These are phyloP conservation scores for Pleuronectes platessa DNA, from an alignment of 2,113 vertebrate genomes.

Conservation along the genomic window DNA sequence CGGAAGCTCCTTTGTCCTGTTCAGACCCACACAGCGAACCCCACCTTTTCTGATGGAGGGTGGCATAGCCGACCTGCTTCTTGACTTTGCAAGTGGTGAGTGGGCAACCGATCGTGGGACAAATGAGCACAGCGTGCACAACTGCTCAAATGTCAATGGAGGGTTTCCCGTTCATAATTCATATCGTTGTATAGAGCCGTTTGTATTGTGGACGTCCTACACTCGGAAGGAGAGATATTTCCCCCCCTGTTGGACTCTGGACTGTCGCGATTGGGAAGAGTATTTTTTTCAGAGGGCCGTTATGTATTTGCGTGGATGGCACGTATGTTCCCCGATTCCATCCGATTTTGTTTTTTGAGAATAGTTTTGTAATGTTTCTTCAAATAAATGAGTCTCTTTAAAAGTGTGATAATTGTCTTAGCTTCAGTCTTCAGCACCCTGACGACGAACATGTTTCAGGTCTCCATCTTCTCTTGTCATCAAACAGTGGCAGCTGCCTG, in stretches of 20 bases:
- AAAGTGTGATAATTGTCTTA: not conserved
- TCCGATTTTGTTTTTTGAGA: conserved; percentile 24
- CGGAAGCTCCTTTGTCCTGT: conserved; percentile 7
- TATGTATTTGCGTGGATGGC: conserved; percentile 23
- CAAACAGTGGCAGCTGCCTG: conserved; percentile 10
- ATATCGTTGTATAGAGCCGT: conserved; percentile 40
- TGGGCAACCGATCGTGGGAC: not conserved
- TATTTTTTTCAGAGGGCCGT: conserved; percentile 26
- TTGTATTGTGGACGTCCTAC: conserved; percentile 51
- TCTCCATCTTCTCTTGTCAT: not conserved
- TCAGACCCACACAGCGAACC: conserved; percentile 25
- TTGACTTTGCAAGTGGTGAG: not conserved
- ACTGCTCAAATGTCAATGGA: conserved; percentile 7
- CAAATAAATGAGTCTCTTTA: conserved; percentile 61
- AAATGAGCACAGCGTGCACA: not conserved
- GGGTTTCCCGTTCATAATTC: conserved; percentile 21
- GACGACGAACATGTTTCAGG: not conserved
- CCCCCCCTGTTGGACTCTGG: not conserved
- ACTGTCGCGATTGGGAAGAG: conserved; percentile 2
- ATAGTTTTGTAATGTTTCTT: conserved; percentile 70
- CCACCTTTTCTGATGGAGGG: conserved; percentile 20
- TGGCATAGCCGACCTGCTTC: conserved; percentile 6
- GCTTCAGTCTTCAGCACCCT: not conserved
- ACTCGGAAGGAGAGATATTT: not conserved
- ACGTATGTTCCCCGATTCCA: not conserved